These are phyloP conservation scores for Hipposideros armiger DNA, from an alignment of 2,113 vertebrate genomes.

Conservation along the genomic window DNA sequence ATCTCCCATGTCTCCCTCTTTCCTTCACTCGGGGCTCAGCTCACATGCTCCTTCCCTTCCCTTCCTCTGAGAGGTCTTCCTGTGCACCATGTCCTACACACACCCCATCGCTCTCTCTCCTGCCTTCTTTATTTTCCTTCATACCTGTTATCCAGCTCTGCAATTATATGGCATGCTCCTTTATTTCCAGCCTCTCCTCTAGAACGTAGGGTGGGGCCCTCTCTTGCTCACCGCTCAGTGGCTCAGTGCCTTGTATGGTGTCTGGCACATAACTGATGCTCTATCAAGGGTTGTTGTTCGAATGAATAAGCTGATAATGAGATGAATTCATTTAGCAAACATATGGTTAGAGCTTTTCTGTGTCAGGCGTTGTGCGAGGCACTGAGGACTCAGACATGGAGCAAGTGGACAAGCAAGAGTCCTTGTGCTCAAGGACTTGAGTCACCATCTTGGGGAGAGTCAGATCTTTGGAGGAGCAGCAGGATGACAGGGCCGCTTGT, in stretches of 20 bases:
- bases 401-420: background rate
- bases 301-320: background rate
- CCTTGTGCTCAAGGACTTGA: background rate
- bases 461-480: background rate
- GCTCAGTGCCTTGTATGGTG: background rate
- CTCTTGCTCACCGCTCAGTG: background rate
- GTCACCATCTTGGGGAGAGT: background rate
- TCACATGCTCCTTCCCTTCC: background rate
- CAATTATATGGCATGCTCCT: background rate
- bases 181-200: background rate
- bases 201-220: background rate
- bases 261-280: rapidly evolving
- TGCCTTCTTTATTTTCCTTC: background rate
- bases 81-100: background rate
- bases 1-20: background rate
- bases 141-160: background rate
- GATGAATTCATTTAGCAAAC: background rate
- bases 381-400: background rate
- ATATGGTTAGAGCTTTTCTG: background rate
- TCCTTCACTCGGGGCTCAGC: background rate
- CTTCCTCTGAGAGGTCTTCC: background rate
- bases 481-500: background rate
- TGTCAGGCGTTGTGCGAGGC: background rate
- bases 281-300: background rate
- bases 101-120: too few relatives aligned